These are phyloP conservation scores for Daboia siamensis DNA, from an alignment of 2,113 vertebrate genomes.

Conservation along the genomic window DNA sequence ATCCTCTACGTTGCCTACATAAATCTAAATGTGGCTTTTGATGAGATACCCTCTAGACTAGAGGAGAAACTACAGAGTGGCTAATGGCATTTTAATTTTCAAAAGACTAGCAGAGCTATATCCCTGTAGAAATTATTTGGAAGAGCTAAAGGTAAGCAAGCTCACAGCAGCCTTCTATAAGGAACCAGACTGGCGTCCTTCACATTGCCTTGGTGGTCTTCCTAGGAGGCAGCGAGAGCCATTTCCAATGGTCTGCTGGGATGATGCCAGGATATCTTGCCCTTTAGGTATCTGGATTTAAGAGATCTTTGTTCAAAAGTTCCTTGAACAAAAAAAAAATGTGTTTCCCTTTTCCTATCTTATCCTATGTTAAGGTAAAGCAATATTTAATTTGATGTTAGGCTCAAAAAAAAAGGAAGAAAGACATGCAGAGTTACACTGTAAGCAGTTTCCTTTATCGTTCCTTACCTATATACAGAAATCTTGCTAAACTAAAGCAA, in stretches of 20 bases:
- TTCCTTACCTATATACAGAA: not conserved
- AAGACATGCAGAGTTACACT: not conserved
- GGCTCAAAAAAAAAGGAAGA: not conserved
- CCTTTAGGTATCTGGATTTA: not conserved
- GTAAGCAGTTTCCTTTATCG: not conserved
- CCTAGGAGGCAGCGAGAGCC: not conserved
- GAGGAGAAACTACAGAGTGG: not conserved
- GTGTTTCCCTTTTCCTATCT: not conserved
- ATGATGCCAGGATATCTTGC: not conserved
- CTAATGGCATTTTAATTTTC: not conserved
- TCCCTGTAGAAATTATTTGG: not conserved
- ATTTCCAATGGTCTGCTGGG: not conserved
- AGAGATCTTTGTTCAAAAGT: not conserved
- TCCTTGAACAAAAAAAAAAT: not conserved
- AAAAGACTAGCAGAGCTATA: not conserved
- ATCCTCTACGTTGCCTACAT: not conserved
- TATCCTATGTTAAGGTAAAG: not conserved
- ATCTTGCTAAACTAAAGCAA: not conserved
- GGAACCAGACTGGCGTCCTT: not conserved
- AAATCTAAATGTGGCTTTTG: not conserved
- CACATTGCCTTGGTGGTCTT: not conserved
- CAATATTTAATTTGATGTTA: not conserved
- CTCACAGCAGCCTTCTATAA: not conserved
- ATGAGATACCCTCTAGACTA: not conserved
- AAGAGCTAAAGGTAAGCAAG: not conserved